A percentile compares a stretch with the other conserved stretches of the same genome.
Conservation (phyloP, 1,140 invertebrate species). For the Trichonephila clavipes region DNA sequence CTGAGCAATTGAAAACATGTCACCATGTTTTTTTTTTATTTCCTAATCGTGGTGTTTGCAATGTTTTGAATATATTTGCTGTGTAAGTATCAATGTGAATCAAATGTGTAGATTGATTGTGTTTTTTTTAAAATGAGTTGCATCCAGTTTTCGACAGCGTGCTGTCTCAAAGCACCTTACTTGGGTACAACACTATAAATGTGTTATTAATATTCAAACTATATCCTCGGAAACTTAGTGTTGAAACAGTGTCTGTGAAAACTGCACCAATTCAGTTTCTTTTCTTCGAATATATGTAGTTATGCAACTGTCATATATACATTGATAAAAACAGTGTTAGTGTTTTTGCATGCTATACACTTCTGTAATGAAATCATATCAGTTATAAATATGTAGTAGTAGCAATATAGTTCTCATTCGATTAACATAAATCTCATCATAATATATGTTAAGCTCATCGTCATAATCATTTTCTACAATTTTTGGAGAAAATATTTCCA, state of each 20-base stretch:
- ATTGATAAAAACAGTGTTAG: too few species aligned
- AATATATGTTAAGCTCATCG: too few species aligned
- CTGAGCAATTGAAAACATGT: neutral
- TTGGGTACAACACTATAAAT: conserved; percentile 18
- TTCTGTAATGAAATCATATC: too few species aligned
- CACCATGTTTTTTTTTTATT: neutral
- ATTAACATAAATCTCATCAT: too few species aligned
- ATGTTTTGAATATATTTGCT: neutral
- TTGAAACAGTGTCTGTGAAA: neutral
- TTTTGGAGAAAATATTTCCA: too few species aligned
- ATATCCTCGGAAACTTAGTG: neutral
- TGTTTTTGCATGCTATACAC: too few species aligned
- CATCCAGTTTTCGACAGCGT: neutral
- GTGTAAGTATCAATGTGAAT: neutral
- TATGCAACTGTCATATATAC: too few species aligned
- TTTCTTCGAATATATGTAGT: too few species aligned
- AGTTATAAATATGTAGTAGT: too few species aligned
- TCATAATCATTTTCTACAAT: too few species aligned
- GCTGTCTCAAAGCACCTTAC: conserved; percentile 17
- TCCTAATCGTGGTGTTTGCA: too few species aligned
- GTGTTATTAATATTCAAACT: neutral
- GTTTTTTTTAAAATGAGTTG: neutral
- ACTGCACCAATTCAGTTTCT: neutral
- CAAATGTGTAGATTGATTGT: neutral
- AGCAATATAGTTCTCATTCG: too few species aligned